Evolutionary conservation across 1,140 invertebrate genomes (phyloP).

Genomic region (Pristionchus pacificus): DNA sequence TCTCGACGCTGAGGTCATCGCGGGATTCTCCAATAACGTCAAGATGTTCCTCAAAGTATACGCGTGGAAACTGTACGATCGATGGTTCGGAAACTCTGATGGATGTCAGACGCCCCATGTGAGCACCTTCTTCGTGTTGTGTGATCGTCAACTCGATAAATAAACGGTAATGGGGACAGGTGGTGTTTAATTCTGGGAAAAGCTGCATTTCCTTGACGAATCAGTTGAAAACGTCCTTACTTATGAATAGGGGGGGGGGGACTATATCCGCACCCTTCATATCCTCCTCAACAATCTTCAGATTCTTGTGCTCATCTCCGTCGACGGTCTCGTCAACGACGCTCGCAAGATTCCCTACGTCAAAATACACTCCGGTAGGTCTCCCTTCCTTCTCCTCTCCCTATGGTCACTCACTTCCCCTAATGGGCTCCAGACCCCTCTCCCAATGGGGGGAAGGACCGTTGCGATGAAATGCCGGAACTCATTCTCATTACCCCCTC

Average conservation of each 20-base stretch:
- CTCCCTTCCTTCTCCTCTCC: background rate
- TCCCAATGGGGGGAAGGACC: too few relatives aligned
- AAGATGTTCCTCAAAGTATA: constrained; percentile 37
- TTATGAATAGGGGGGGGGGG: too few relatives aligned
- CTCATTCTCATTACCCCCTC: too few relatives aligned
- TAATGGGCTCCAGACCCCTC: too few relatives aligned
- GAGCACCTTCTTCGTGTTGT: constrained; percentile 6
- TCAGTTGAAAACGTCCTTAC: too few relatives aligned
- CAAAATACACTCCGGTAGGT: constrained; percentile 34
- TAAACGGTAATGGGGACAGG: too few relatives aligned
- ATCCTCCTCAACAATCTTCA: too few relatives aligned
- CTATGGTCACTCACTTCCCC: too few relatives aligned
- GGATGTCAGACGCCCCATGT: constrained; percentile 24
- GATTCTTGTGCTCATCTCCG: constrained; percentile 19
- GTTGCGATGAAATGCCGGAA: too few relatives aligned
- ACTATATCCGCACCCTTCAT: too few relatives aligned
- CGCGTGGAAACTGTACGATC: constrained; percentile 34
- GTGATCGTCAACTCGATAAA: background rate
- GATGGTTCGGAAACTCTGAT: constrained; percentile 30
- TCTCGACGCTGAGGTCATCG: constrained; percentile 25
- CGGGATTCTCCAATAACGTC: constrained; percentile 26
- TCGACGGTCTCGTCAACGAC: constrained; percentile 37
- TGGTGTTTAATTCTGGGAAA: too few relatives aligned
- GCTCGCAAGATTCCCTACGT: constrained; percentile 38
- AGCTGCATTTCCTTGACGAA: too few relatives aligned